Base-by-base conservation (phyloP, 2,888 invertebrate species). In the Platycheirus rosarum region DNA sequence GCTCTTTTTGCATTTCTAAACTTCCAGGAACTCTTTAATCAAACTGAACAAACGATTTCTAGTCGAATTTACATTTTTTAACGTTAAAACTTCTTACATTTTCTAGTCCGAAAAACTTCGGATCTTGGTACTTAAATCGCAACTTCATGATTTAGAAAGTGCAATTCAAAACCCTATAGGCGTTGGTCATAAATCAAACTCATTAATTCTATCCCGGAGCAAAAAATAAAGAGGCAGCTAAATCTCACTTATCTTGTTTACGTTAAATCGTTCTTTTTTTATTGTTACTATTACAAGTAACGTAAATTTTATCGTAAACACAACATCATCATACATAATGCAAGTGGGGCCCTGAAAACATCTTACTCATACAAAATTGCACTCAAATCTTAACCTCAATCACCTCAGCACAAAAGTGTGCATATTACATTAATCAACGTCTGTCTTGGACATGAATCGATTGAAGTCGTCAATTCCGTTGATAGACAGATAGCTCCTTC, bases 371-470 rank as follows among this genome's bases (percentile, higher is more conserved):
- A 44, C 16, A 0, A 42, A 60, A 60, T 44, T 60, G 29, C 60
- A 60, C 11, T 42, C 29, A n/a, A 60, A 60, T 44, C 60, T 51
- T 71, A 62, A 32, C 62, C 62, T 23, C 51, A 62, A 62, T 71
- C 62, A 51, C 70, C 49, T 60, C 20, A 37, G n/a, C 20, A 23
- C 9, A 40, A 57, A 57, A 53, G 49, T 35, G 49, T 51, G 49
- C 51, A 71, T 8, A 6, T 32, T 71, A 29, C 32, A 66, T 42
- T 66, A 66, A 66, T 66, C 51, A 66, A 16, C 42, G 42, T 42
- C 51, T 42, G 40, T 26, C 42, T 66, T 40, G 18, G 51, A 53
- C 66, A 66, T 32, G 53, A 53, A 48, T 71, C 71, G 71, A 62
- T 71, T 51, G 26, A 49, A 62, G 42, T 62, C 60, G 40, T 70